Conservation (phyloP, 2,797 vertebrate genomes). For the Microhierax caerulescens region DNA sequence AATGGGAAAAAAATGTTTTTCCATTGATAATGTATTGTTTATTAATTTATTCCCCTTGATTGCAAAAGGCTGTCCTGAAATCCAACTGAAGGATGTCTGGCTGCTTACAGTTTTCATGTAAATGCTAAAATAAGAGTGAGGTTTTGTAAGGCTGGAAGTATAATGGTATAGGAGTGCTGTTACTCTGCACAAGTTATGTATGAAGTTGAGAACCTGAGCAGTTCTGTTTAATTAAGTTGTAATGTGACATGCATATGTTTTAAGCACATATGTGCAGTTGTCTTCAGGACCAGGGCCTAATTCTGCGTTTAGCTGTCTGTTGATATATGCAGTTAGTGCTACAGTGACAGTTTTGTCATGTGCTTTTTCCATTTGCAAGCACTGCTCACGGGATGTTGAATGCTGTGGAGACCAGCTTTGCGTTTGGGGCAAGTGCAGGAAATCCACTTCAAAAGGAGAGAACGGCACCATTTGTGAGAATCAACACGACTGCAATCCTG, state of each 20-base stretch:
- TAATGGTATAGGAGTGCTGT: neutral
- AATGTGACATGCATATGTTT: accelerated
- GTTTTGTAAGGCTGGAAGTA: neutral
- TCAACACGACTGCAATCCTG: slow-evolving; percentile 85
- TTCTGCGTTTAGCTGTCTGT: accelerated
- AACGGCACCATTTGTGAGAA: slow-evolving; percentile 89
- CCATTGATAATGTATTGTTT: neutral
- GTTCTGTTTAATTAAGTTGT: neutral
- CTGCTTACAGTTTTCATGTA: neutral
- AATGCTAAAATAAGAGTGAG: neutral
- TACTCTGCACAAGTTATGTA: accelerated
- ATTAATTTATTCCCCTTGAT: neutral
- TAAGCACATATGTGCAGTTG: accelerated
- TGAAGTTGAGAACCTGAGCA: accelerated
- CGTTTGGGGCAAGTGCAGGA: slow-evolving; percentile 87
- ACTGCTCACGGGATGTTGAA: slow-evolving; percentile 86
- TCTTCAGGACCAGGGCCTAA: neutral
- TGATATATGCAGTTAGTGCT: accelerated
- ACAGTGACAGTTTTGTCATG: neutral
- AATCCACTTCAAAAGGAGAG: slow-evolving; percentile 80
- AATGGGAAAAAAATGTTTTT: neutral
- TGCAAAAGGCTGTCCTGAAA: neutral
- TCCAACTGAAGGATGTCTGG: neutral
- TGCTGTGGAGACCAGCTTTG: slow-evolving; percentile 89
- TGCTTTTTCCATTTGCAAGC: slow-evolving; percentile 60